Evolutionary conservation across 1,140 invertebrate species (phyloP).

Genomic region (Aphidius gifuensis): DNA sequence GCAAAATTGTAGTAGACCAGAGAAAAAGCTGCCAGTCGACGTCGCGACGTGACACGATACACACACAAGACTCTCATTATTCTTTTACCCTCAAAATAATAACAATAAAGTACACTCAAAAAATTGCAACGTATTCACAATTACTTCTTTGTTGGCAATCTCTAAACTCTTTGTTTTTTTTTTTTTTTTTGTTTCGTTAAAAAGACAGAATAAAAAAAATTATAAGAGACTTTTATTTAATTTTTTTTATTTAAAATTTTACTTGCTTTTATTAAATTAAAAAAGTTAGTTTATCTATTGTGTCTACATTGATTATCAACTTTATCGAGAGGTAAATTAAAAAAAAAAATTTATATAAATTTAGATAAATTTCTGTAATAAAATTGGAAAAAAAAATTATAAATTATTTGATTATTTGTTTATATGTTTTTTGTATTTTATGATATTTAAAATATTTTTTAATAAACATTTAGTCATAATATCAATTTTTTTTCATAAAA

Average conservation of each 20-base stretch:
- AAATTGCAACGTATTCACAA: neutral
- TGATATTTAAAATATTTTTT: neutral
- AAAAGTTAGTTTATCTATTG: neutral
- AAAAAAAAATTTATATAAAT: no score
- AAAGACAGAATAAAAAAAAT: neutral
- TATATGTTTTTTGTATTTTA: no score
- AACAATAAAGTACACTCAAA: constrained; percentile 1
- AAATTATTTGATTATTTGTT: no score
- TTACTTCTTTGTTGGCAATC: constrained; percentile 8
- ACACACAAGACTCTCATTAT: neutral
- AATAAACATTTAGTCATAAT: neutral
- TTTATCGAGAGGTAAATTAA: neutral
- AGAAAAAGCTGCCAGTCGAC: constrained; percentile 17
- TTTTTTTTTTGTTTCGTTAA: neutral
- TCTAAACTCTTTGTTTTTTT: neutral
- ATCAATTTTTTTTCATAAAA: neutral
- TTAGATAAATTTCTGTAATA: no score
- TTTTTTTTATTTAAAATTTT: neutral
- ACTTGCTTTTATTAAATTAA: neutral
- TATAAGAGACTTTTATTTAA: neutral
- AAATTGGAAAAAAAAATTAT: no score
- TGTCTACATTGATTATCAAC: neutral
- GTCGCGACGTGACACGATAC: constrained; percentile 15
- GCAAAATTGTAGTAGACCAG: constrained; percentile 3
- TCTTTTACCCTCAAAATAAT: neutral